phyloP scores from a whole-genome alignment of 2,113 vertebrate genomes.

The Vimba vimba region DNA sequence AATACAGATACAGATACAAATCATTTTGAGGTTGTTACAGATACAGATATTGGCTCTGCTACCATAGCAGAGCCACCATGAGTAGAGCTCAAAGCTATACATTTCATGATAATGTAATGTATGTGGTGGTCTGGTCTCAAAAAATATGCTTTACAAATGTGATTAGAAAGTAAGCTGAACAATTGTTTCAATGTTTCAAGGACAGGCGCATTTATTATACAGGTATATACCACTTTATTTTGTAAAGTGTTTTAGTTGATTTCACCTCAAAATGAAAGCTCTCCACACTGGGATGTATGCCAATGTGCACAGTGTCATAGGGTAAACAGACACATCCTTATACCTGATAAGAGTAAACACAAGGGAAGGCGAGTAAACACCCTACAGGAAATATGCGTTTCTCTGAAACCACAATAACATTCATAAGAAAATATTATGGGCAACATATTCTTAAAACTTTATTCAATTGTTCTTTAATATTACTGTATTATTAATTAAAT shows the following conservation, averaged over 20 bases:
- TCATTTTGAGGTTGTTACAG: no score
- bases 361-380: neutral
- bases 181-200: constrained; percentile 12
- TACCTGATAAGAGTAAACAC: neutral
- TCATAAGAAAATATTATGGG: neutral
- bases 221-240: neutral
- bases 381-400: neutral
- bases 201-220: neutral
- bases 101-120: no score
- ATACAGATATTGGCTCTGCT: no score
- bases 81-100: neutral
- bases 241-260: constrained; percentile 22
- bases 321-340: neutral
- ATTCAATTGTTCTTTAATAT: no score
- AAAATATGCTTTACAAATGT: neutral
- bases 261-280: constrained; percentile 2
- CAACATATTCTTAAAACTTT: no score
- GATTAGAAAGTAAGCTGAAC: neutral
- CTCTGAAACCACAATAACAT: neutral
- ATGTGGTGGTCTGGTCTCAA: neutral
- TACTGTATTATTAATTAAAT: no score
- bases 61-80: neutral
- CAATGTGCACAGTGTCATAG: neutral
- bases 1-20: no score
- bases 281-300: neutral